Evolutionary conservation across 2,113 vertebrate species (phyloP).

Genomic region (Prietella phreatophila): DNA sequence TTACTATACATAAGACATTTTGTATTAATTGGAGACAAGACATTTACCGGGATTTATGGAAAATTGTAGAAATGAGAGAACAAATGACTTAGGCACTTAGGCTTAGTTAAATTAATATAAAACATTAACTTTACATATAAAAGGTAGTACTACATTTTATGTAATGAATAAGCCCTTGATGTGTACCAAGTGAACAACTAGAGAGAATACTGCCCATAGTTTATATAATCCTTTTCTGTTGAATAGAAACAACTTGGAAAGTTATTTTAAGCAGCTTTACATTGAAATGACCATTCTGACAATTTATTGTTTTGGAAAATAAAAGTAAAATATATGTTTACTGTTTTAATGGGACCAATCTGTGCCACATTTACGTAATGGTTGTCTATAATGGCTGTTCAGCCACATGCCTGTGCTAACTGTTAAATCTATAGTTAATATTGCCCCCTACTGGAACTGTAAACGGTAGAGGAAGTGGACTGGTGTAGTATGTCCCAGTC

Average conservation of each 20-base stretch:
- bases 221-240: neutral
- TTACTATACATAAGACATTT: neutral
- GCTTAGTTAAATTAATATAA: conserved; percentile 12
- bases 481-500: neutral
- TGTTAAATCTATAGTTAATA: conserved; percentile 11
- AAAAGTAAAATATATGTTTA: neutral
- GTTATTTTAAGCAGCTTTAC: neutral
- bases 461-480: neutral
- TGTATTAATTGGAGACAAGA: conserved; percentile 7
- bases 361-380: neutral
- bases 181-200: neutral
- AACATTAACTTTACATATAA: conserved; percentile 5
- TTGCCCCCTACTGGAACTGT: conserved; percentile 20
- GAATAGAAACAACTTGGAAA: neutral
- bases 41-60: neutral
- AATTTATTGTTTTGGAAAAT: neutral
- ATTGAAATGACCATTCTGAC: neutral
- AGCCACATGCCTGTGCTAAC: neutral
- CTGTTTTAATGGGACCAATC: neutral
- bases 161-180: conserved; percentile 38
- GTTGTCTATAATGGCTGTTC: neutral
- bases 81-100: conserved; percentile 39
- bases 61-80: neutral
- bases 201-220: neutral
- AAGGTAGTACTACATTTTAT: neutral